Conservation (phyloP, 92 coral and sea anemone species). For the Phenganax stokvisi region DNA sequence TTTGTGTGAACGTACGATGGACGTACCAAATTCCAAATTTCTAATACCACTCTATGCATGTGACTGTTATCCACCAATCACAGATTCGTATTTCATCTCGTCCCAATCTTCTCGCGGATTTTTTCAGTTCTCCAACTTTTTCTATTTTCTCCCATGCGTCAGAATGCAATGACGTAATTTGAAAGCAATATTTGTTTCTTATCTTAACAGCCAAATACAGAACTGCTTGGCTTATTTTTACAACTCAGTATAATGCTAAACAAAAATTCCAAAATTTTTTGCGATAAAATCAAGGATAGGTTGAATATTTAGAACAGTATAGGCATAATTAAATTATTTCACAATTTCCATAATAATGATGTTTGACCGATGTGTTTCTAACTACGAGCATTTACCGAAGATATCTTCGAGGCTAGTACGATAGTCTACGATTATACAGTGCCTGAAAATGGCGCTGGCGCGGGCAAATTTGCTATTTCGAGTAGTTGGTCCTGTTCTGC, state of each 20-base stretch:
- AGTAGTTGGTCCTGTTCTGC: background rate
- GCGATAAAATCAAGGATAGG: too few species aligned
- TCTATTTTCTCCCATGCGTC: background rate
- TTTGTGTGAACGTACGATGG: background rate
- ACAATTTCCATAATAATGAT: too few species aligned
- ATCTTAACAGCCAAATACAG: background rate
- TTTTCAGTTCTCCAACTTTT: background rate
- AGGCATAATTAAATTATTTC: too few species aligned
- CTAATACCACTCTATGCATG: background rate
- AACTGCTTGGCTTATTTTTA: too few species aligned
- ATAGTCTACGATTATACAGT: background rate
- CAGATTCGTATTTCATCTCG: background rate
- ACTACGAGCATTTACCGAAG: background rate
- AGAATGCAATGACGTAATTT: slow-evolving; percentile 12
- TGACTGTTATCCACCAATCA: slow-evolving; percentile 27
- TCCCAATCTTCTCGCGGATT: background rate
- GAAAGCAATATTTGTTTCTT: background rate
- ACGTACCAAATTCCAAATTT: background rate
- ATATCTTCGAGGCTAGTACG: slow-evolving; percentile 1
- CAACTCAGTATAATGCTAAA: too few species aligned
- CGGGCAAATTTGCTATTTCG: background rate
- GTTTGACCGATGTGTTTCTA: too few species aligned
- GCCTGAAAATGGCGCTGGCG: slow-evolving; percentile 21
- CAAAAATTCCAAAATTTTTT: too few species aligned
- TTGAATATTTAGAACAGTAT: too few species aligned